Evolutionary conservation across 2,888 invertebrate species (phyloP).

Genomic region (Amorpha juglandis): DNA sequence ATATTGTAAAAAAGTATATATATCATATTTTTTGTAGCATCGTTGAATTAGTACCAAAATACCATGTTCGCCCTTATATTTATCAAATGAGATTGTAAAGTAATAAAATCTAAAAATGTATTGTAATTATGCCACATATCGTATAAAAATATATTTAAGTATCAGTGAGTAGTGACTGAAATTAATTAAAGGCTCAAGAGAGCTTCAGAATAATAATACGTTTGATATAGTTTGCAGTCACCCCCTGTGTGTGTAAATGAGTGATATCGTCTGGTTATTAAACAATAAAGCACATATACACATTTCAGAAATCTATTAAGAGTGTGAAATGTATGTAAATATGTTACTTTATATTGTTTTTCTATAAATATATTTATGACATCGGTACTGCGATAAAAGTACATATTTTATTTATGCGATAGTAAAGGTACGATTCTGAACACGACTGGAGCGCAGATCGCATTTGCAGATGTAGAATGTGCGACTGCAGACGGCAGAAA

Average conservation of each 20-base stretch:
- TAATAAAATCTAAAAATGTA: background rate
- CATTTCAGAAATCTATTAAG: slow-evolving; percentile 21
- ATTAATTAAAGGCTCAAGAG: background rate
- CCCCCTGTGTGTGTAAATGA: slow-evolving; percentile 7
- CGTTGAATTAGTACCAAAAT: slow-evolving; percentile 1
- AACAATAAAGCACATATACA: slow-evolving; percentile 17
- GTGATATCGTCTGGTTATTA: background rate
- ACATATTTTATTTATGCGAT: background rate
- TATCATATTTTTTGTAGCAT: background rate
- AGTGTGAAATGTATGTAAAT: slow-evolving; percentile 21
- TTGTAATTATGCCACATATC: slow-evolving; percentile 20
- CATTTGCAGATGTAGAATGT: background rate
- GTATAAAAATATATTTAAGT: slow-evolving; percentile 18
- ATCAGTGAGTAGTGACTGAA: slow-evolving; percentile 13
- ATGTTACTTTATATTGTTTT: slow-evolving; percentile 12
- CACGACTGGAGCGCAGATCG: background rate
- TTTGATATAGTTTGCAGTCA: slow-evolving; percentile 4
- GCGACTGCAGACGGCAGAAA: background rate
- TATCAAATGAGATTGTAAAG: slow-evolving; percentile 6
- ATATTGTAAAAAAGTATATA: background rate
- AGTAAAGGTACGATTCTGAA: background rate
- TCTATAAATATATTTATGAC: background rate
- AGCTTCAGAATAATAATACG: background rate
- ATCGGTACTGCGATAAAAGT: background rate
- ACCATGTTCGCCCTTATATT: background rate